phyloP scores from a whole-genome alignment of 2,113 vertebrate genomes.

The Elaphurus davidianus region DNA sequence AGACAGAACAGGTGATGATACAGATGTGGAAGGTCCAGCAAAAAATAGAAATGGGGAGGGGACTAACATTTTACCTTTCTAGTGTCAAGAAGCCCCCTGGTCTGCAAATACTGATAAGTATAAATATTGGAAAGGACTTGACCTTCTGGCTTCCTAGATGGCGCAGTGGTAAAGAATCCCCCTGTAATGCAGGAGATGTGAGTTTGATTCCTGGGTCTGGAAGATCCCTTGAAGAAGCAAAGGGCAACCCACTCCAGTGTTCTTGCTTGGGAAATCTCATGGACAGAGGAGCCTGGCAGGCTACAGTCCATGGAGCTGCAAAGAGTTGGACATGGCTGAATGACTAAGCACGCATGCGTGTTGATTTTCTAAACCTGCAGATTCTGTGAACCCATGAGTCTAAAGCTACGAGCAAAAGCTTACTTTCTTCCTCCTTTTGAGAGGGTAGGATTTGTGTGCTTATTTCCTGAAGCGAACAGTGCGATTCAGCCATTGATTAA shows the following conservation, averaged over 20 bases:
- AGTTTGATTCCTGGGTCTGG: background rate
- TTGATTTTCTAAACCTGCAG: background rate
- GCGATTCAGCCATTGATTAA: conserved; percentile 52
- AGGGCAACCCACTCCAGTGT: background rate
- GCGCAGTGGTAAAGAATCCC: background rate
- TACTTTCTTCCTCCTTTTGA: background rate
- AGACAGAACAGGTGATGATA: background rate
- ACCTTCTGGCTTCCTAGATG: background rate
- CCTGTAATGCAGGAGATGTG: background rate
- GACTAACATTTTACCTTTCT: conserved; percentile 9
- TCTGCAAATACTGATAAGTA: conserved; percentile 35
- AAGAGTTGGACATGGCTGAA: background rate
- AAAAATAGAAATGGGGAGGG: conserved; percentile 6
- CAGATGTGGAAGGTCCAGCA: background rate
- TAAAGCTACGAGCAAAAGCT: background rate
- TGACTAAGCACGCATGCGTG: background rate
- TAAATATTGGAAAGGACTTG: background rate
- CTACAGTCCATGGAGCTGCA: background rate
- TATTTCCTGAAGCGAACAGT: background rate
- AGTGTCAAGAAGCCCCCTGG: conserved; percentile 3
- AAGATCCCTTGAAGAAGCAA: background rate
- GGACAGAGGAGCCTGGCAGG: background rate
- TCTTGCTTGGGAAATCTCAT: background rate
- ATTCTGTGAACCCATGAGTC: background rate
- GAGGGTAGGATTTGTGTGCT: background rate